Evolutionary conservation across 2,888 invertebrate species (phyloP), one percentile per base, ranked within the genome.

Genomic region (Drosophila ustulata): DNA sequence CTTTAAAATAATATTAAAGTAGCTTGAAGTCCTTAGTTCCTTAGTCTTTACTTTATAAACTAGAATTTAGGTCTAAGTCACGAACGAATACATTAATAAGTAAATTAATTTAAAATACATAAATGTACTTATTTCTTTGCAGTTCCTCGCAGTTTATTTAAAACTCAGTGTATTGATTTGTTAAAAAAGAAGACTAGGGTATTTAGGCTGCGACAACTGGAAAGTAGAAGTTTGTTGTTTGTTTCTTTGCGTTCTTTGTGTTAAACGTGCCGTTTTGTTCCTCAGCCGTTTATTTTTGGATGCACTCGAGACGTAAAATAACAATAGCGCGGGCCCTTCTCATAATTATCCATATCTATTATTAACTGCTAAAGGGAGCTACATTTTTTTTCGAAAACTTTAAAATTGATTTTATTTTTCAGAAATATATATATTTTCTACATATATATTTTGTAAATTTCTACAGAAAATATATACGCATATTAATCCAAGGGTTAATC

Each of bases 221-320:
- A 32, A 13, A n/a, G 8, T 8, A 18, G 18, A 13, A 18, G n/a
- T 47, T 18, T 26, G 13, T 57, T 49, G 39, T 26, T 25, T 26
- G 18, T 34, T 49, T 57, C 39, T 30, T 39, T 47, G 23, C 26
- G 45, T 39, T 51, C 41, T 63, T 68, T 57, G 23, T 41, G 46
- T 34, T 74, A 45, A 67, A 56, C 64, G 69, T 69, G 75, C 50
- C 46, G 46, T 73, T 66, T 56, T 56, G 45, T 52, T 56, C 59
- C 58, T 63, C 65, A 64, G 51, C 55, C 55, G 65, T 71, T 75
- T 87, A 70, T 78, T 72, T 82, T 84, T 53, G 55, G 72, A 75
- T 34, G 41, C 57, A 62, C 67, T 78, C 62, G n/a, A 53, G 70
- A 64, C 50, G 61, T 75, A 78, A 69, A 80, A 53, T 57, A 30